phyloP scores from a whole-genome alignment of 2,113 vertebrate species.

The Melanotaenia duboulayi region DNA sequence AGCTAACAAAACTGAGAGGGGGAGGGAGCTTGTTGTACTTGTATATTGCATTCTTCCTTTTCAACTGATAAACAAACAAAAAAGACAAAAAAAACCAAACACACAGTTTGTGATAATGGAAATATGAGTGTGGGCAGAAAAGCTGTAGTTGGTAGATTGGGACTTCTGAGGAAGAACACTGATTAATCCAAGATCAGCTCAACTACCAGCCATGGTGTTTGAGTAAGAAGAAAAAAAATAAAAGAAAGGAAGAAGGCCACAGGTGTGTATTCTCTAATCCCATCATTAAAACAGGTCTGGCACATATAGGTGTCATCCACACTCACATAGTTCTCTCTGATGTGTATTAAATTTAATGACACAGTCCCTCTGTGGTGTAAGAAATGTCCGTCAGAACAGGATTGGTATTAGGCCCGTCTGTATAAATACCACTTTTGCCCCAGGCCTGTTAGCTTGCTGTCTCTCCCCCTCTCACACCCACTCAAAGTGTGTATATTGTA shows the following conservation, averaged over 20 bases:
- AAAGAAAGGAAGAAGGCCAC: conserved; percentile 66
- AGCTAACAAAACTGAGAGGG: conserved; percentile 5
- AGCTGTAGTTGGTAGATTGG: neutral
- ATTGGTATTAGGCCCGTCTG: conserved; percentile 41
- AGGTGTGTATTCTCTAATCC: conserved; percentile 74
- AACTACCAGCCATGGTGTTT: neutral
- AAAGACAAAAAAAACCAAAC: conserved; percentile 13
- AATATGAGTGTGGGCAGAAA: conserved; percentile 1
- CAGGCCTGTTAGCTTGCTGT: conserved; percentile 32
- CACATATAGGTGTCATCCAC: conserved; percentile 25
- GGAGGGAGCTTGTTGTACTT: neutral
- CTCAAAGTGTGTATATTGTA: neutral
- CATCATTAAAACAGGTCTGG: conserved; percentile 73
- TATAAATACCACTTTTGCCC: conserved; percentile 57
- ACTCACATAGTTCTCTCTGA: conserved; percentile 25
- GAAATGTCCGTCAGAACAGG: conserved; percentile 48
- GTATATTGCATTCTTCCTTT: conserved; percentile 12
- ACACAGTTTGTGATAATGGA: neutral
- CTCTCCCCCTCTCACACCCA: conserved; percentile 21
- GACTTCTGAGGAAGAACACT: neutral
- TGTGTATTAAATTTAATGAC: conserved; percentile 52
- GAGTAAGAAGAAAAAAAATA: neutral
- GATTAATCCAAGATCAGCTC: conserved; percentile 5
- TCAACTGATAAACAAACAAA: conserved; percentile 3
- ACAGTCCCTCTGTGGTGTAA: conserved; percentile 29